Evolutionary conservation across 92 coral and sea anemone genomes (phyloP).

Genomic region (Siderastrea siderea): DNA sequence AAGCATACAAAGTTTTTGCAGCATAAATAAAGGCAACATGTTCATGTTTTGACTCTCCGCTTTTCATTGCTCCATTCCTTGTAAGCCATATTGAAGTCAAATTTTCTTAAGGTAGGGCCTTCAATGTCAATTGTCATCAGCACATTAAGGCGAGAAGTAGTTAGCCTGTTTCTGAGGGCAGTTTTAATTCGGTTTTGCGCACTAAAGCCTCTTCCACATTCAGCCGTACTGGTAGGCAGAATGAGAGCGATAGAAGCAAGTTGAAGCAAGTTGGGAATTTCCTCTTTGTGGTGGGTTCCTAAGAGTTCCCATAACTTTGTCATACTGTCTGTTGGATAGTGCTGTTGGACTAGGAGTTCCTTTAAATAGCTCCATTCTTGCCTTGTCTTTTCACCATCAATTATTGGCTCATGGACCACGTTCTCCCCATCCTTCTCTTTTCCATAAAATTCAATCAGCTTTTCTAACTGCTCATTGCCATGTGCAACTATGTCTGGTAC

Average conservation of each 20-base stretch:
- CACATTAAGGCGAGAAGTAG: not conserved
- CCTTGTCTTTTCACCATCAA: not conserved
- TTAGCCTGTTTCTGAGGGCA: constrained; percentile 17
- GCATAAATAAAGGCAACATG: not conserved
- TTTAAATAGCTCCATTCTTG: not conserved
- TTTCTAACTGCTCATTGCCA: constrained; percentile 2
- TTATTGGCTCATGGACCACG: not conserved
- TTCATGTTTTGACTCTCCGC: not conserved
- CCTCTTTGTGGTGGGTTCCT: not conserved
- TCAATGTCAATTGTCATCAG: not conserved
- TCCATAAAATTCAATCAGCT: not conserved
- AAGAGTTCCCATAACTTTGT: not conserved
- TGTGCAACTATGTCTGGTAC: constrained; percentile 6
- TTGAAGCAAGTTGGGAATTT: not conserved
- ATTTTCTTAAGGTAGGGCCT: not conserved
- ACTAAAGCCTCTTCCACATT: constrained; percentile 16
- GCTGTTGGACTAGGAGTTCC: not conserved
- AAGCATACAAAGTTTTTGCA: no score
- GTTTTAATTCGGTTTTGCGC: not conserved
- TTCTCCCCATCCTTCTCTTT: not conserved
- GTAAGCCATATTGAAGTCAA: not conserved
- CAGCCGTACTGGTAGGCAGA: constrained; percentile 15
- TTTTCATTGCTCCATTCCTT: not conserved
- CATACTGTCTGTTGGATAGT: constrained; percentile 10
- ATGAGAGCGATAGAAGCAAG: constrained; percentile 4